These are phyloP conservation scores for Pararge aegeria DNA, from an alignment of 1,140 invertebrate genomes.

Conservation along the genomic window DNA sequence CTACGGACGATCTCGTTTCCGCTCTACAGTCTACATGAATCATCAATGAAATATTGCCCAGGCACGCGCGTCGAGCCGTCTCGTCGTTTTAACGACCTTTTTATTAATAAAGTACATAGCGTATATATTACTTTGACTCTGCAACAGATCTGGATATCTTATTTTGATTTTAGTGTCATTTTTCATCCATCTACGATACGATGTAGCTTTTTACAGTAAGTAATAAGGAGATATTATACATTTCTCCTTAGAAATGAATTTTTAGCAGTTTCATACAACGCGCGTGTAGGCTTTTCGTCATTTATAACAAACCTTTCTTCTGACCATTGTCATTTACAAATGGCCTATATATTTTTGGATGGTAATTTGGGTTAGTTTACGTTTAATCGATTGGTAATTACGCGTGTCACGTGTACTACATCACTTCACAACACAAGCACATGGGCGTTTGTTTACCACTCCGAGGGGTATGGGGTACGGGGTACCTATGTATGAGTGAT, in stretches of 20 bases:
- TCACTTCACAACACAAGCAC: constrained; percentile 61
- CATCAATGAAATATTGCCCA: constrained; percentile 25
- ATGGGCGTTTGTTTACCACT: constrained; percentile 47
- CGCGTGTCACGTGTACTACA: constrained; percentile 44
- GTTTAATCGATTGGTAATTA: constrained; percentile 4
- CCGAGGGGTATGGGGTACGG: constrained; percentile 9
- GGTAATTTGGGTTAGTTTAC: constrained; percentile 2
- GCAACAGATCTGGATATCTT: too few species aligned
- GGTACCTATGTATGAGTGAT: constrained; percentile 32
- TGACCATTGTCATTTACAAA: background rate
- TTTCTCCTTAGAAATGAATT: too few species aligned
- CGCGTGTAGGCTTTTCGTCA: too few species aligned
- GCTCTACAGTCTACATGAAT: constrained; percentile 7
- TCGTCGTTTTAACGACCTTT: background rate
- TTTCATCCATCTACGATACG: too few species aligned
- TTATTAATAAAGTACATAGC: background rate
- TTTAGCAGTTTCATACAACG: too few species aligned
- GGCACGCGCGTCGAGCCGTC: background rate
- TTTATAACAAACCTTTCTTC: background rate
- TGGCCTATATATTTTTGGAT: background rate
- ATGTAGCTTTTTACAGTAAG: too few species aligned
- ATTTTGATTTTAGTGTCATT: too few species aligned
- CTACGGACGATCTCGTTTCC: constrained; percentile 29
- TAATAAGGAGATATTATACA: too few species aligned
- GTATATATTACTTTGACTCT: background rate